phyloP scores from a whole-genome alignment of 2,888 invertebrate genomes.

The Physocephala rufipes region DNA sequence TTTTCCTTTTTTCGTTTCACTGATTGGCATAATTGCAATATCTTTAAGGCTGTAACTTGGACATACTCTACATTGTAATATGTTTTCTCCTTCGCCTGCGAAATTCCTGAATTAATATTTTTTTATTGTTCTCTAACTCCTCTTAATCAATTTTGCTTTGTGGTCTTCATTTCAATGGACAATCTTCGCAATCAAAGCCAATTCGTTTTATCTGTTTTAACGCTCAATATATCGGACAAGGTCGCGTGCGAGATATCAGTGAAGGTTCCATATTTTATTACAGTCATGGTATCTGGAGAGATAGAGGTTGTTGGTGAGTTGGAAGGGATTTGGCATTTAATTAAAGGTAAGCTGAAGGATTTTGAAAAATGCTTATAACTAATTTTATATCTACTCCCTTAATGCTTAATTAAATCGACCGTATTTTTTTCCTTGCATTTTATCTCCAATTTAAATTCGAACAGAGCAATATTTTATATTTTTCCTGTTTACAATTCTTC shows the following conservation, averaged over 20 bases:
- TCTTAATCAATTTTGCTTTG: conserved; percentile 5
- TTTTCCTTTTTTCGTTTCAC: too few species aligned
- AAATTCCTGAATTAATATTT: conserved; percentile 19
- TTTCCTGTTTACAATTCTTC: conserved; percentile 27
- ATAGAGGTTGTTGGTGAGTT: conserved; percentile 66
- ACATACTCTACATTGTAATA: not conserved
- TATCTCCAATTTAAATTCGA: conserved; percentile 19
- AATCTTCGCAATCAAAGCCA: conserved; percentile 66
- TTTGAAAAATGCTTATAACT: too few species aligned
- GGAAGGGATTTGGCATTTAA: too few species aligned
- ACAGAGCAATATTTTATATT: not conserved
- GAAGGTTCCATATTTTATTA: conserved; percentile 65
- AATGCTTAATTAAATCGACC: too few species aligned
- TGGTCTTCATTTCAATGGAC: conserved; percentile 50
- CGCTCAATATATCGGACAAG: conserved; percentile 65
- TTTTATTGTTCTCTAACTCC: not conserved
- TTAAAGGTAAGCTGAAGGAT: too few species aligned
- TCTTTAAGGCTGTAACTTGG: not conserved
- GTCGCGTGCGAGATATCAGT: conserved; percentile 66
- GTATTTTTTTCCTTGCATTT: too few species aligned
- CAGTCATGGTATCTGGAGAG: conserved; percentile 65
- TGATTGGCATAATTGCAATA: conserved; percentile 27
- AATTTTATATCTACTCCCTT: too few species aligned
- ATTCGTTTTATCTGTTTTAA: conserved; percentile 64
- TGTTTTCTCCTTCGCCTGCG: not conserved